These are phyloP conservation scores for Hirtodrosophila histrioides DNA, from an alignment of 2,888 invertebrate genomes.

Conservation along the genomic window DNA sequence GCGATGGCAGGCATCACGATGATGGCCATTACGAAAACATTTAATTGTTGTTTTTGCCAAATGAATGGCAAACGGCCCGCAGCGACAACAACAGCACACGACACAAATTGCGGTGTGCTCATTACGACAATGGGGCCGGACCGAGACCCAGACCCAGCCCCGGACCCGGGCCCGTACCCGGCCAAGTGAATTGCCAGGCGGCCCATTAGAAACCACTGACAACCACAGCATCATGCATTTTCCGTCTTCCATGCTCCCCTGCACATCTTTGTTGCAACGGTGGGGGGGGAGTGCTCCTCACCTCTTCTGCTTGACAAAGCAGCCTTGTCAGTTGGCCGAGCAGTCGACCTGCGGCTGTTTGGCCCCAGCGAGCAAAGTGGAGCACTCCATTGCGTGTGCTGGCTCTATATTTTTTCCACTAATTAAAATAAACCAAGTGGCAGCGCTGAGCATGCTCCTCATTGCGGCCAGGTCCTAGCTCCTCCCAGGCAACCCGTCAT, in stretches of 20 bases:
- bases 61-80: constrained; percentile 76
- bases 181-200: constrained; percentile 35
- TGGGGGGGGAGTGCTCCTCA: neutral
- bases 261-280: constrained; percentile 63
- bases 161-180: constrained; percentile 7
- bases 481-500: constrained; percentile 36
- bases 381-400: constrained; percentile 69
- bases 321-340: constrained; percentile 58
- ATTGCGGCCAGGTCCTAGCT: constrained; percentile 3
- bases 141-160: neutral
- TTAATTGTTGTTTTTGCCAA: constrained; percentile 78
- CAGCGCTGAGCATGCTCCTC: constrained; percentile 51
- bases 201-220: constrained; percentile 50
- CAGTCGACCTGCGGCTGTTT: constrained; percentile 66
- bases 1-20: constrained; percentile 55
- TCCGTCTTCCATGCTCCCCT: constrained; percentile 66
- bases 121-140: constrained; percentile 64
- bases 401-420: constrained; percentile 72
- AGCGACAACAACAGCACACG: constrained; percentile 58
- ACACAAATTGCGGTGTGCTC: constrained; percentile 79
- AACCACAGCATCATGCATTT: constrained; percentile 54
- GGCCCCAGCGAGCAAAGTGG: constrained; percentile 63
- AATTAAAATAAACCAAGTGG: constrained; percentile 78
- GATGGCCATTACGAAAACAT: constrained; percentile 79
- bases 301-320: constrained; percentile 48